Evolutionary conservation across 2,888 invertebrate genomes (phyloP).

Genomic region (Herminia tarsipennalis): DNA sequence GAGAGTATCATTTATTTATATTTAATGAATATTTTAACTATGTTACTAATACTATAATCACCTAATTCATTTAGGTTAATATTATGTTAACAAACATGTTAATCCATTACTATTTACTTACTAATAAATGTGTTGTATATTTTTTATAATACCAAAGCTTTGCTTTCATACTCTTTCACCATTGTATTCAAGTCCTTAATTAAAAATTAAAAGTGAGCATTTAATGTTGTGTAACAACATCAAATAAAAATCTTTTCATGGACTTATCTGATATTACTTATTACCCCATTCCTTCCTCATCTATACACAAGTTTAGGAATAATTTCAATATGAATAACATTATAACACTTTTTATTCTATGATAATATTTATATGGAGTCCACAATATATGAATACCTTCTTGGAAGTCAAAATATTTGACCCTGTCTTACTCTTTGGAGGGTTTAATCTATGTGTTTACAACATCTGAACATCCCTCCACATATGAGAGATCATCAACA

Average conservation of each 20-base stretch:
- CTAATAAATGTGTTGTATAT: constrained; percentile 18
- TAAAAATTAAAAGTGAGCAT: constrained; percentile 37
- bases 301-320: too few species aligned
- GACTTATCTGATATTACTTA: constrained; percentile 18
- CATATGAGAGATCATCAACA: too few species aligned
- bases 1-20: constrained; percentile 14
- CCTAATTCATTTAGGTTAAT: constrained; percentile 20
- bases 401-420: too few species aligned
- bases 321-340: too few species aligned
- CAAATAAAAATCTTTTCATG: constrained; percentile 49
- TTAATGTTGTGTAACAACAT: constrained; percentile 58
- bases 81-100: constrained; percentile 32
- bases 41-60: constrained; percentile 9
- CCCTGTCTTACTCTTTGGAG: too few species aligned
- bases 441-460: too few species aligned
- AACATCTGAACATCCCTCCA: too few species aligned
- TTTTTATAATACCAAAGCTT: constrained; percentile 46
- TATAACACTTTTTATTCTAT: too few species aligned
- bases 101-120: constrained; percentile 22
- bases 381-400: too few species aligned
- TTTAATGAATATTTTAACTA: constrained; percentile 3
- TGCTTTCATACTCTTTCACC: constrained; percentile 41
- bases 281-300: neutral
- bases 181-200: constrained; percentile 32
- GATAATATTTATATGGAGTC: too few species aligned